Percentiles rank a stretch among this genome's conserved stretches.
Conservation (phyloP, 2,888 invertebrate genomes). For the Trachelus iudaicus region DNA sequence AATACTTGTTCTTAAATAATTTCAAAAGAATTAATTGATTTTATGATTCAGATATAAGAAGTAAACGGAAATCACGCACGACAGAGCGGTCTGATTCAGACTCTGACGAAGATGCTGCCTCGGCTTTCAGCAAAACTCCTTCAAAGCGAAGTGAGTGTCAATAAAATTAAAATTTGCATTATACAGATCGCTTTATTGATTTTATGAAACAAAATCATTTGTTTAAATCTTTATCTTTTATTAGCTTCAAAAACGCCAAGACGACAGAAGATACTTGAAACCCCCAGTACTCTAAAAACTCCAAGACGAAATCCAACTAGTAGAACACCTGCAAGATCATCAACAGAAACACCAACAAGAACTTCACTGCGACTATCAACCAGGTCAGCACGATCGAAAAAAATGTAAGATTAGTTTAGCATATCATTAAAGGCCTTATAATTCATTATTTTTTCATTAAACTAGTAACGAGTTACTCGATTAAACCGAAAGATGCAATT, state of each 20-base stretch:
- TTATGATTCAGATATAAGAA: not conserved
- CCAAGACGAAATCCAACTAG: not conserved
- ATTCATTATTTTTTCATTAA: not conserved
- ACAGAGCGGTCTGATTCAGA: not conserved
- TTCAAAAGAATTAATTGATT: not conserved
- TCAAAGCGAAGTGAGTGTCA: not conserved
- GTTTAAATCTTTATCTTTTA: not conserved
- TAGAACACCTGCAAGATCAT: conserved; percentile 5
- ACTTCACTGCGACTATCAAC: conserved; percentile 12
- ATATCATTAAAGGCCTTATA: not conserved
- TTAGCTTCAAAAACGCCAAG: not conserved
- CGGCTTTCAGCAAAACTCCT: not conserved
- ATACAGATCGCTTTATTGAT: not conserved
- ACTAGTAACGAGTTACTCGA: not conserved
- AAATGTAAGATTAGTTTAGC: not conserved
- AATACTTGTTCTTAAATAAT: not conserved
- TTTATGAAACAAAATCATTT: not conserved
- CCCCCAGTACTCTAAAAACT: not conserved
- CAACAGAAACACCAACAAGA: conserved; percentile 11
- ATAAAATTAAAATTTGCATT: not conserved
- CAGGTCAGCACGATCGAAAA: conserved; percentile 7
- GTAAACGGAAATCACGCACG: not conserved
- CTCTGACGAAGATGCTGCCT: not conserved
- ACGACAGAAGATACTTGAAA: conserved; percentile 7
- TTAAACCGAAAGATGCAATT: too few species aligned